A percentile compares a stretch with the other conserved stretches of the same genome.
Evolutionary conservation across 2,797 vertebrate genomes (phyloP).

Genomic region (Rhinichthys osculus): DNA sequence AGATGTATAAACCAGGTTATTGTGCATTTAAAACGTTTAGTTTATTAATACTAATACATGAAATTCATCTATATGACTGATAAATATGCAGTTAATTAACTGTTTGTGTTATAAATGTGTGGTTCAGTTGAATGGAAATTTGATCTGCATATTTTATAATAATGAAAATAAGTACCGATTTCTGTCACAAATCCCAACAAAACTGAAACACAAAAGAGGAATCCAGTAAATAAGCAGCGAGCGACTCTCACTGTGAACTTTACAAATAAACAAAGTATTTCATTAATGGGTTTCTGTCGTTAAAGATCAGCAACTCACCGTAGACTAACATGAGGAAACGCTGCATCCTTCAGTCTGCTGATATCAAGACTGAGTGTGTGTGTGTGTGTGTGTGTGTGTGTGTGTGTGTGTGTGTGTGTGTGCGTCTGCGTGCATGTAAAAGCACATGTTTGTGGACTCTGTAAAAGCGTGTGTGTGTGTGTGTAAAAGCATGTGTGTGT

Average conservation of each 20-base stretch:
- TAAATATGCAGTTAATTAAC: not conserved
- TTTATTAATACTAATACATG: not conserved
- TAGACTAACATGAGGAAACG: constrained; percentile 66
- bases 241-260: not conserved
- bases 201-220: constrained; percentile 66
- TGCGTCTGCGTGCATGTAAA: not conserved
- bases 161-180: constrained; percentile 38
- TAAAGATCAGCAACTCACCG: constrained; percentile 69
- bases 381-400: constrained; percentile 32
- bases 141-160: not conserved
- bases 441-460: not conserved
- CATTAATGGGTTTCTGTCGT: not conserved
- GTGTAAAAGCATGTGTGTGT: not conserved
- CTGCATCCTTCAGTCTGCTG: constrained; percentile 64
- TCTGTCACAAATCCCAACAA: constrained; percentile 57
- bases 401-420: too few species aligned
- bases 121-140: not conserved
- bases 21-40: not conserved
- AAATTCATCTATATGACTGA: too few species aligned
- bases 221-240: not conserved
- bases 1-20: not conserved
- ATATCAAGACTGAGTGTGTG: constrained; percentile 49
- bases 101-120: not conserved
- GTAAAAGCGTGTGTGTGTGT: too few species aligned
- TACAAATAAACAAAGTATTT: not conserved